These are phyloP conservation scores for Apotomis betuletana DNA, from an alignment of 2,888 invertebrate genomes.

Conservation along the genomic window DNA sequence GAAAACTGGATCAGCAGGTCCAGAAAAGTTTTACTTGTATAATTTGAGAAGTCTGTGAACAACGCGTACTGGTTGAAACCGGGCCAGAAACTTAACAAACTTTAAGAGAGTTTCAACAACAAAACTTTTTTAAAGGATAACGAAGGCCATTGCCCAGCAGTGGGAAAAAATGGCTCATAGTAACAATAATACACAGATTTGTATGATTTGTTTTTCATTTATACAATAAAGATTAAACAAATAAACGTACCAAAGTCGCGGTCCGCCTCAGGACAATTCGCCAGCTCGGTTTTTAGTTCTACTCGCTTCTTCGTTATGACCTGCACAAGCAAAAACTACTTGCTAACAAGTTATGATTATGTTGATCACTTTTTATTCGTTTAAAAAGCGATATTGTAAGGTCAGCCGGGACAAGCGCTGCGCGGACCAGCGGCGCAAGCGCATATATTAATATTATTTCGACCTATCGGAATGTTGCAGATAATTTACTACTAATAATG, in stretches of 20 bases:
- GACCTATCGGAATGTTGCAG: too few species aligned
- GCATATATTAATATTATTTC: too few species aligned
- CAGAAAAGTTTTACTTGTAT: conserved; percentile 78
- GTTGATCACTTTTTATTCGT: neutral
- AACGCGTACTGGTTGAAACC: neutral
- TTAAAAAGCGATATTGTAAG: too few species aligned
- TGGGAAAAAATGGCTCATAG: too few species aligned
- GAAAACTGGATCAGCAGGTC: conserved; percentile 81
- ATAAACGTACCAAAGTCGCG: conserved; percentile 59
- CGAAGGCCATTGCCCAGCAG: conserved; percentile 14
- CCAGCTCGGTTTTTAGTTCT: conserved; percentile 56
- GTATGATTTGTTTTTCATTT: too few species aligned
- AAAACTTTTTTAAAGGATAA: neutral
- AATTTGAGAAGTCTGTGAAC: conserved; percentile 60
- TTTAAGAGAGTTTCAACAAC: neutral
- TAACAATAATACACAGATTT: too few species aligned
- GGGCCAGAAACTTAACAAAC: neutral
- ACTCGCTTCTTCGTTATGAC: conserved; percentile 63
- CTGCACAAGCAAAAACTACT: conserved; percentile 47
- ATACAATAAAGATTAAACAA: too few species aligned
- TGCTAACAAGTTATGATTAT: neutral
- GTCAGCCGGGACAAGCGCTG: too few species aligned
- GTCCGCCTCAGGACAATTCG: conserved; percentile 57
- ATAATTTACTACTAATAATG: too few species aligned
- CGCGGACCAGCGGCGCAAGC: too few species aligned